Evolutionary conservation across 2,797 vertebrate species (phyloP).

Genomic region (Dermochelys coriacea): DNA sequence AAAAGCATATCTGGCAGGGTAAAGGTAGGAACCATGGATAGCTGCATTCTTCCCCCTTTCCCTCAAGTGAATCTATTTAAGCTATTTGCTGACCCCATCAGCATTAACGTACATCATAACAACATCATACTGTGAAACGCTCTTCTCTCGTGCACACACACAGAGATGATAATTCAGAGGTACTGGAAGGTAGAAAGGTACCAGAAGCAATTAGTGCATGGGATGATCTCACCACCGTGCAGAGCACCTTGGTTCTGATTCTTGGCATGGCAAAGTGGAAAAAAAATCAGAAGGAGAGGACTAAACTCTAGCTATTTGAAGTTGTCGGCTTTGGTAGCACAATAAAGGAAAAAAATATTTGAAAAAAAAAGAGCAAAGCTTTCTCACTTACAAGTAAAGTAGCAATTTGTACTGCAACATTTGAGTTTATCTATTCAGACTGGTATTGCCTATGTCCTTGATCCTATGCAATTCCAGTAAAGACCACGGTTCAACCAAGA

Average conservation of each 20-base stretch:
- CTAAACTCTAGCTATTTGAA: neutral
- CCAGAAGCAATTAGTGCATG: neutral
- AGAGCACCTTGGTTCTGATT: neutral
- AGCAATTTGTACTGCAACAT: neutral
- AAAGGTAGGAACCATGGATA: neutral
- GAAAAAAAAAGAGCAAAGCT: neutral
- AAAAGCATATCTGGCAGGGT: neutral
- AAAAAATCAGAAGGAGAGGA: neutral
- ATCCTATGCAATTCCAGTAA: neutral
- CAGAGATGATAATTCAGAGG: neutral
- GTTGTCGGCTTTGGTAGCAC: neutral
- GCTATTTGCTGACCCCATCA: neutral
- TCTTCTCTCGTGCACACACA: neutral
- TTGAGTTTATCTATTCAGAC: neutral
- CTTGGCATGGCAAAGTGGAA: neutral
- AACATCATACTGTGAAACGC: neutral
- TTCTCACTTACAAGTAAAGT: neutral
- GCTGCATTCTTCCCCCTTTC: neutral
- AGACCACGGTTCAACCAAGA: neutral
- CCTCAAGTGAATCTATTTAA: neutral
- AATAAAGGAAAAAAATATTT: neutral
- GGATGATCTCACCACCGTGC: neutral
- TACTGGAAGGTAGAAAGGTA: neutral
- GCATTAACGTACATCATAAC: neutral
- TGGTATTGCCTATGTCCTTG: neutral